Evolutionary conservation across 2,797 vertebrate genomes (phyloP).

Genomic region (Galagoides demidoff): DNA sequence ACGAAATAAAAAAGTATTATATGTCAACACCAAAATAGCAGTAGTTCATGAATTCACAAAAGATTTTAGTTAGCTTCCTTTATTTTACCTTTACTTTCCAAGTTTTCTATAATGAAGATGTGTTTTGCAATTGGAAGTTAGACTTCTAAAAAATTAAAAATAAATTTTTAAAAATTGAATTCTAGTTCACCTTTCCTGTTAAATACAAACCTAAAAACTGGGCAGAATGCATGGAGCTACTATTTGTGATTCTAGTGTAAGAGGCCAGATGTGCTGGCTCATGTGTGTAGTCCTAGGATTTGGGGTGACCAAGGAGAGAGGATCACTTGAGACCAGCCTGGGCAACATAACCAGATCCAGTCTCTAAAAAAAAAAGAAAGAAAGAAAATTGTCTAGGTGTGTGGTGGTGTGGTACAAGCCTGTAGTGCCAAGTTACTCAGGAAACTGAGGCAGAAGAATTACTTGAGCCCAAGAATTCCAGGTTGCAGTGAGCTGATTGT

Average conservation of each 20-base stretch:
- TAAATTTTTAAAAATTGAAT: background rate
- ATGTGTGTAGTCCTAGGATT: background rate
- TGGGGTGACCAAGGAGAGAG: background rate
- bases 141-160: background rate
- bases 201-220: background rate
- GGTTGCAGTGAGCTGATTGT: background rate
- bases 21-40: background rate
- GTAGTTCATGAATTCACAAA: background rate
- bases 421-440: background rate
- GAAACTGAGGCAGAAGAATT: background rate
- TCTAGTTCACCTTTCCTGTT: background rate
- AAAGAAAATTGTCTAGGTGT: background rate
- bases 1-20: slow-evolving; percentile 10
- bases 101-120: slow-evolving; percentile 49
- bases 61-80: background rate
- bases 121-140: background rate
- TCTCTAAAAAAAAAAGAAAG: background rate
- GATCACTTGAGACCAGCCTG: background rate
- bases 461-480: background rate
- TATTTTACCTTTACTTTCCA: slow-evolving; percentile 33
- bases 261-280: background rate
- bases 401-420: background rate
- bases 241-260: background rate
- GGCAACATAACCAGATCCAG: background rate
- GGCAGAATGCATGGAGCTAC: background rate